These are phyloP conservation scores for Arctopsyche grandis DNA, from an alignment of 1,140 invertebrate species.

Conservation along the genomic window DNA sequence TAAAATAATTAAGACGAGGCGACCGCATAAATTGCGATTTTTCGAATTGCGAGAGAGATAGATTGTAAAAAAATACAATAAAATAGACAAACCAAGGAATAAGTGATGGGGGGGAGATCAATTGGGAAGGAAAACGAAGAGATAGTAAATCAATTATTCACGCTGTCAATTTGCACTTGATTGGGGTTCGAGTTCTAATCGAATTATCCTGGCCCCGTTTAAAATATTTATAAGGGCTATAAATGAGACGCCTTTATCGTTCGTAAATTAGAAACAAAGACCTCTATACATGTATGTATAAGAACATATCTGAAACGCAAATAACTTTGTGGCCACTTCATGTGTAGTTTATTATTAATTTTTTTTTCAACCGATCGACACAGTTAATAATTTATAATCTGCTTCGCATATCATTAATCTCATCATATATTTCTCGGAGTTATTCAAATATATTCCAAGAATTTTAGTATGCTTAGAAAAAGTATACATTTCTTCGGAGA, in stretches of 20 bases:
- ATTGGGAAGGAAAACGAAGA: neutral
- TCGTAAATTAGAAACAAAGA: slow-evolving; percentile 16
- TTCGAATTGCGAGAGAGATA: neutral
- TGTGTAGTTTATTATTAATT: too few relatives aligned
- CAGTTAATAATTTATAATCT: too few relatives aligned
- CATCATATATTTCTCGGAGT: too few relatives aligned
- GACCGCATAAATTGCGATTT: neutral
- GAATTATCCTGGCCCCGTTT: slow-evolving; percentile 18
- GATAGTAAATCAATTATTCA: slow-evolving; percentile 32
- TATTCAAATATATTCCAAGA: too few relatives aligned
- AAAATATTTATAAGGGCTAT: slow-evolving; percentile 29
- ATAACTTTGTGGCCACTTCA: too few relatives aligned
- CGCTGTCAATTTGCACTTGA: slow-evolving; percentile 32
- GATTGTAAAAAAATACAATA: neutral
- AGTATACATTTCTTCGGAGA: too few relatives aligned
- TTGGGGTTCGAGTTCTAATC: slow-evolving; percentile 30
- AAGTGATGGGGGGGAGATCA: neutral
- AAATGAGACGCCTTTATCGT: slow-evolving; percentile 17
- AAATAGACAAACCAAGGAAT: neutral
- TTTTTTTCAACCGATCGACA: too few relatives aligned
- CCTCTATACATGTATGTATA: neutral
- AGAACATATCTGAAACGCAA: too few relatives aligned
- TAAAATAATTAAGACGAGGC: neutral
- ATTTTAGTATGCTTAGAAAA: too few relatives aligned
- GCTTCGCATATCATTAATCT: too few relatives aligned